phyloP scores from a whole-genome alignment of 2,113 vertebrate genomes.

The Perognathus longimembris region DNA sequence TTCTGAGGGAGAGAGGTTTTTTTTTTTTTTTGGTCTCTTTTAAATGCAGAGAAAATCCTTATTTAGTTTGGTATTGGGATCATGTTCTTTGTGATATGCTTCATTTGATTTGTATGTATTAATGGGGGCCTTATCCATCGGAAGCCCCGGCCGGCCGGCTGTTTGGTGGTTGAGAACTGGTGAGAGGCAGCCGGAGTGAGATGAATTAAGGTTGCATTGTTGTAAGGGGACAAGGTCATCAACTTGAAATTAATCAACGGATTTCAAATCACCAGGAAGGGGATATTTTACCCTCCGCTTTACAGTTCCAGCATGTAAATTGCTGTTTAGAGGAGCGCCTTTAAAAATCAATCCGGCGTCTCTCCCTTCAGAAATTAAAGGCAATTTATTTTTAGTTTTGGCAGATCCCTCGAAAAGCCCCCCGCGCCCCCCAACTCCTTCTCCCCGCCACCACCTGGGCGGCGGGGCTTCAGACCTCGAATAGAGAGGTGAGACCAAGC shows the following conservation, averaged over 20 bases:
- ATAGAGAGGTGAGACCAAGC: constrained; percentile 40
- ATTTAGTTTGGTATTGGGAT: constrained; percentile 51
- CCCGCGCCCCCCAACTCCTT: constrained; percentile 25
- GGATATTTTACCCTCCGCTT: constrained; percentile 70
- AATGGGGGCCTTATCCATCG: constrained; percentile 58
- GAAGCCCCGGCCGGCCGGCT: constrained; percentile 53
- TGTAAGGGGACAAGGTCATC: constrained; percentile 75
- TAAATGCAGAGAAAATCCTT: constrained; percentile 48
- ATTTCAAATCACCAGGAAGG: constrained; percentile 76
- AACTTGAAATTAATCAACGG: constrained; percentile 74
- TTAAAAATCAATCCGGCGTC: constrained; percentile 71
- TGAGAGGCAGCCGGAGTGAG: constrained; percentile 72
- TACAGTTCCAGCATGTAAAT: constrained; percentile 75
- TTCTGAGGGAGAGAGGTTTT: neutral
- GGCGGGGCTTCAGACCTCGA: constrained; percentile 41
- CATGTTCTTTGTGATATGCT: constrained; percentile 59
- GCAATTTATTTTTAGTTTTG: constrained; percentile 79
- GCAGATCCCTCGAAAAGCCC: constrained; percentile 49
- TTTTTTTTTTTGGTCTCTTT: constrained; percentile 23
- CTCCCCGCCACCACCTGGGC: constrained; percentile 8
- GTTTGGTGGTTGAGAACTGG: constrained; percentile 71
- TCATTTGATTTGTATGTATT: constrained; percentile 76
- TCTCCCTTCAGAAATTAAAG: constrained; percentile 79
- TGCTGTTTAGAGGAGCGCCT: constrained; percentile 69
- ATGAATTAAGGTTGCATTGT: constrained; percentile 79